phyloP scores from a whole-genome alignment of 2,113 vertebrate species.

The Ursus arctos region DNA sequence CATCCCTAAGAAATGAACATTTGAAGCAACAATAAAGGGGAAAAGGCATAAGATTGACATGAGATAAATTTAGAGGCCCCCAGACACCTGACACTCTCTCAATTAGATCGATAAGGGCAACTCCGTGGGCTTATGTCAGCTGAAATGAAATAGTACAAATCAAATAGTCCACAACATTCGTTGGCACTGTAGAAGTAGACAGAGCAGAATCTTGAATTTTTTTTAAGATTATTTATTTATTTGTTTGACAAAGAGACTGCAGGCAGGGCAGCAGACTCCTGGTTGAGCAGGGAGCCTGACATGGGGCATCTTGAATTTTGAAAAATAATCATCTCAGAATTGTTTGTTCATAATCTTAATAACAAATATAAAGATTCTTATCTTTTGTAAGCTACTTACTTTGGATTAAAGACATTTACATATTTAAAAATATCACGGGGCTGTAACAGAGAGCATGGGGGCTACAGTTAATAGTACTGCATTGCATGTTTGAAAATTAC shows the following conservation, averaged over 20 bases:
- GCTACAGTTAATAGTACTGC: not conserved
- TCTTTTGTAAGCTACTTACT: not conserved
- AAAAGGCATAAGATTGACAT: not conserved
- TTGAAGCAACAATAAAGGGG: not conserved
- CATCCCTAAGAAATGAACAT: conserved; percentile 37
- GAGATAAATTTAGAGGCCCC: conserved; percentile 55
- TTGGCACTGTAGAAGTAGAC: not conserved
- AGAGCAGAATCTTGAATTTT: not conserved
- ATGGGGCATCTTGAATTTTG: not conserved
- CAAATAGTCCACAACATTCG: not conserved
- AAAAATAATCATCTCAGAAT: not conserved
- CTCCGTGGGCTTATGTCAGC: not conserved
- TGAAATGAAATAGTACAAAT: conserved; percentile 7
- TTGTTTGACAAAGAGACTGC: not conserved
- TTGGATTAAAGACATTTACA: not conserved
- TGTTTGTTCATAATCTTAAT: not conserved
- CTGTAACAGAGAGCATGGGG: not conserved
- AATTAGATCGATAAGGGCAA: conserved; percentile 40
- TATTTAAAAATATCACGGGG: not conserved
- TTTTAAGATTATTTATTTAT: not conserved
- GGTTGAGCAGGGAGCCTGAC: too few species aligned
- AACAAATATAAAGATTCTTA: not conserved
- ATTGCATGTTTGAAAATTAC: not conserved
- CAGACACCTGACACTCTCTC: conserved; percentile 7
- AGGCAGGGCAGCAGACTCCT: too few species aligned